Percentiles rank a stretch among this genome's conserved stretches.
These are phyloP conservation scores for Larimichthys polyactis DNA, from an alignment of 2,113 vertebrate species.

Conservation along the genomic window DNA sequence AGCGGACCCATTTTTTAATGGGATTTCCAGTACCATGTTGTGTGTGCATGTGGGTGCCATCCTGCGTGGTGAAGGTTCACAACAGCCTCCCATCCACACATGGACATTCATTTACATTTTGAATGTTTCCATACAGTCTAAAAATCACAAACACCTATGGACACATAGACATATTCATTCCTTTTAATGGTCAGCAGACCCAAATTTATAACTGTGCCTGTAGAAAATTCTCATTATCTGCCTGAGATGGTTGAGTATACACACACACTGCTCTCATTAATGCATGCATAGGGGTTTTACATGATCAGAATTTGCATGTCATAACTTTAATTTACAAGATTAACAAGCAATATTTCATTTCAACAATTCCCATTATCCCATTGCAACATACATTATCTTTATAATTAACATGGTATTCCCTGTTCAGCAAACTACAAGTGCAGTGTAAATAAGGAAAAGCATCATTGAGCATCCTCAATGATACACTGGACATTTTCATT, in stretches of 20 bases:
- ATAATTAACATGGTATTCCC: not conserved
- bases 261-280: not conserved
- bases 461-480: not conserved
- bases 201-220: not conserved
- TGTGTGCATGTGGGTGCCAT: slow-evolving; percentile 39
- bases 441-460: not conserved
- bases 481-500: not conserved
- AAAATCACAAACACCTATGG: not conserved
- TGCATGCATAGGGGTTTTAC: not conserved
- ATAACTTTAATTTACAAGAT: not conserved
- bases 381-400: not conserved
- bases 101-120: not conserved
- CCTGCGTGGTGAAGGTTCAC: slow-evolving; percentile 40
- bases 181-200: not conserved
- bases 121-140: not conserved
- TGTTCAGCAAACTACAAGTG: not conserved
- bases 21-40: slow-evolving; percentile 70
- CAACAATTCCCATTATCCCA: not conserved
- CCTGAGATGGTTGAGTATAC: too few relatives aligned
- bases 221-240: not conserved
- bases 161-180: not conserved
- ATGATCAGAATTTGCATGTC: not conserved
- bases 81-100: not conserved
- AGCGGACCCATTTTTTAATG: slow-evolving; percentile 68
- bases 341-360: too few relatives aligned